Percentiles rank a stretch among this genome's conserved stretches.
These are phyloP conservation scores for Elysia crispata DNA, from an alignment of 2,888 invertebrate genomes.

Conservation along the genomic window DNA sequence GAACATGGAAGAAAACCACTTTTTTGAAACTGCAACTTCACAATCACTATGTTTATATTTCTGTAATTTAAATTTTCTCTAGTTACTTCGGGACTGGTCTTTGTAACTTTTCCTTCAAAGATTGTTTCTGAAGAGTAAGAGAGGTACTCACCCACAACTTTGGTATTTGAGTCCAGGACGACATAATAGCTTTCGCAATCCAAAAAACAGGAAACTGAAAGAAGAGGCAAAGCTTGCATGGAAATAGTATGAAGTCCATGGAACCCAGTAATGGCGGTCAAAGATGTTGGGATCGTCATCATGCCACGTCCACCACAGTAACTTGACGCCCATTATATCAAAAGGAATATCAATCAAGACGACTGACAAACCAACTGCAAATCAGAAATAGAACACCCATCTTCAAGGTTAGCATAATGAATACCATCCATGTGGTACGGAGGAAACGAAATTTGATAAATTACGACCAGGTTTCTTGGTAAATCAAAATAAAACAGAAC, in stretches of 20 bases:
- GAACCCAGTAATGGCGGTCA: conserved; percentile 89
- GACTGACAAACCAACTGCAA: conserved; percentile 83
- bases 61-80: no score
- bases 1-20: no score
- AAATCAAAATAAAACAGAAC: no score
- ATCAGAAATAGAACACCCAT: neutral
- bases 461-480: no score
- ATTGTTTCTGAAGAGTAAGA: no score
- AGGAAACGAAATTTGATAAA: no score
- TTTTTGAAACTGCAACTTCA: no score
- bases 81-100: no score
- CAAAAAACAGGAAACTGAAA: conserved; percentile 84
- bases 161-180: conserved; percentile 81
- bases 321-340: conserved; percentile 87
- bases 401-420: no score
- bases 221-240: conserved; percentile 87
- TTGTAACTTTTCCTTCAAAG: no score
- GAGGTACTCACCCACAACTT: conserved; percentile 79
- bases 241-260: conserved; percentile 91
- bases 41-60: no score
- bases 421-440: no score
- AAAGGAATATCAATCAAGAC: conserved; percentile 88
- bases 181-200: conserved; percentile 80
- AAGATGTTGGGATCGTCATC: conserved; percentile 80
- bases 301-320: conserved; percentile 91